A percentile compares a stretch with the other conserved stretches of the same genome.
phyloP scores from a whole-genome alignment of 2,888 invertebrate genomes.

The Gari tellinella region DNA sequence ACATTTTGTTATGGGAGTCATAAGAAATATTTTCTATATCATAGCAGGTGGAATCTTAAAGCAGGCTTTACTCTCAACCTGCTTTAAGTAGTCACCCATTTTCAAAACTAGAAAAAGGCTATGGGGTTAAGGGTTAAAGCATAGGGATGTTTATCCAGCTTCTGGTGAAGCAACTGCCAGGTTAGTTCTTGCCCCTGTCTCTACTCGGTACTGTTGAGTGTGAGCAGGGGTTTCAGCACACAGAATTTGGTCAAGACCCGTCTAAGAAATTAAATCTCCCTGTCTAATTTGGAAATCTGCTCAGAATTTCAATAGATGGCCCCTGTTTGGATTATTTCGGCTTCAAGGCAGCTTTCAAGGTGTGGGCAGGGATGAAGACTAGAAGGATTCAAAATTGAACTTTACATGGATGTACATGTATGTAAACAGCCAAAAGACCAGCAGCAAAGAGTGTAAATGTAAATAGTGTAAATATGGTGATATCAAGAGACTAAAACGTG shows the following conservation, averaged over 20 bases:
- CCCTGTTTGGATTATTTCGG: not conserved
- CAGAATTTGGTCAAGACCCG: slow-evolving; percentile 12
- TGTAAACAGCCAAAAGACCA: too few species aligned
- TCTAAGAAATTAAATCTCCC: slow-evolving; percentile 1
- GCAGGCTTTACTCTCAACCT: too few species aligned
- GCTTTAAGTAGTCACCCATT: too few species aligned
- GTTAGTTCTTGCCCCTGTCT: slow-evolving; percentile 3
- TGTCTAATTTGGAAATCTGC: not conserved
- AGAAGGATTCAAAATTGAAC: not conserved
- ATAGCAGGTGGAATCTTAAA: too few species aligned
- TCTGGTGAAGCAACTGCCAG: slow-evolving; percentile 2
- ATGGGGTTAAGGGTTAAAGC: too few species aligned
- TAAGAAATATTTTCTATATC: too few species aligned
- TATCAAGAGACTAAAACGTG: too few species aligned
- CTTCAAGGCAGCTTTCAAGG: slow-evolving; percentile 5
- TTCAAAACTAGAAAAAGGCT: too few species aligned
- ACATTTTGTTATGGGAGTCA: too few species aligned
- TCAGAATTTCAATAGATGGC: slow-evolving; percentile 6
- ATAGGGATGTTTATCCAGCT: slow-evolving; percentile 9
- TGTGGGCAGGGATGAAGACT: slow-evolving; percentile 8
- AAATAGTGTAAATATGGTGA: too few species aligned
- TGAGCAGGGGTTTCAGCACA: slow-evolving; percentile 3
- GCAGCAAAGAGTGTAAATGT: too few species aligned
- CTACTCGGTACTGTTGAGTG: not conserved
- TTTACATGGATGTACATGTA: too few species aligned